These are phyloP conservation scores for Eonycteris spelaea DNA, from an alignment of 2,113 vertebrate genomes.

Conservation along the genomic window DNA sequence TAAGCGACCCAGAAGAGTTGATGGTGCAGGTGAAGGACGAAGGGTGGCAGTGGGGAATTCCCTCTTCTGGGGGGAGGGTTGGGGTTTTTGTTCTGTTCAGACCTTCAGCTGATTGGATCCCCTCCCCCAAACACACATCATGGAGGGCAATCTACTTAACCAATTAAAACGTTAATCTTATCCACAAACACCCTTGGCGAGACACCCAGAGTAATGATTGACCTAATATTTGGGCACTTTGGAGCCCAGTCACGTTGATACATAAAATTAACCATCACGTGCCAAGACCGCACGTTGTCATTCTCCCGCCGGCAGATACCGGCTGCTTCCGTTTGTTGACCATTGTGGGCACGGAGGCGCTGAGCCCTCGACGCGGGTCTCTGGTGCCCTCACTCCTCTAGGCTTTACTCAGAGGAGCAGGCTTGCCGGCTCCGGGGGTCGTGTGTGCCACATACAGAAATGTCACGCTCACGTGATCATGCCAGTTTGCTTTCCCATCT, in stretches of 20 bases:
- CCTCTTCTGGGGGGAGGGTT: background rate
- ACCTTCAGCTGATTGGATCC: background rate
- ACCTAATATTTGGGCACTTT: background rate
- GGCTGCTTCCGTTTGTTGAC: background rate
- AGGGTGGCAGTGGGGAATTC: background rate
- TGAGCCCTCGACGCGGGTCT: background rate
- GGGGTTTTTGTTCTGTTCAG: background rate
- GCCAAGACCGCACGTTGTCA: background rate
- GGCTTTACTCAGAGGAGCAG: background rate
- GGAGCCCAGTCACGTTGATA: background rate
- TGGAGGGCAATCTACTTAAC: background rate
- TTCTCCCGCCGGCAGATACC: background rate
- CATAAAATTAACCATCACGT: background rate
- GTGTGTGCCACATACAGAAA: background rate
- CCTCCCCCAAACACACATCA: too few species aligned
- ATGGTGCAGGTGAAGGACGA: background rate
- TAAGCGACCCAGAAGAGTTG: background rate
- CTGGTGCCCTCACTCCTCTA: background rate
- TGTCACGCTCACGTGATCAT: background rate
- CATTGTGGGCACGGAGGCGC: background rate
- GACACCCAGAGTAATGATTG: background rate
- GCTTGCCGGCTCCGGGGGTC: background rate
- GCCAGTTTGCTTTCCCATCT: background rate
- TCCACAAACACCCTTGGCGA: background rate
- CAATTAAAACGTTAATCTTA: slow-evolving; percentile 10